These are phyloP conservation scores for Bombycilla garrulus DNA, from an alignment of 2,113 vertebrate species.

Conservation along the genomic window DNA sequence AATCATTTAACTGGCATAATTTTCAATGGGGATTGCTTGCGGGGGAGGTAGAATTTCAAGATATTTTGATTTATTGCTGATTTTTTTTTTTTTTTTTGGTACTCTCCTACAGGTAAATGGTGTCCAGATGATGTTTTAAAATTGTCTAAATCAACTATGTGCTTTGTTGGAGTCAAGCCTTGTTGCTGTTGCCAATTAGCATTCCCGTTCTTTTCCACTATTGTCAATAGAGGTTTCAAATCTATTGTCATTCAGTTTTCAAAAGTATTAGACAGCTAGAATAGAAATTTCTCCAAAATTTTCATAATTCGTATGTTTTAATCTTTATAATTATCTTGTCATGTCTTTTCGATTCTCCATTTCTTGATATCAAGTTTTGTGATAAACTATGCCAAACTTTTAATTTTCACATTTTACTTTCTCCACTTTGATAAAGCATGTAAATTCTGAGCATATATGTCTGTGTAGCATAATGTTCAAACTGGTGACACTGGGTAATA, in stretches of 20 bases:
- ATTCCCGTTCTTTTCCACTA: not conserved
- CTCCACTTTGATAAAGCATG: not conserved
- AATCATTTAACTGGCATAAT: not conserved
- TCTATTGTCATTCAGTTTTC: not conserved
- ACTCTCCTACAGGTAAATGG: not conserved
- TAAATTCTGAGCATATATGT: not conserved
- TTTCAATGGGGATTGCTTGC: not conserved
- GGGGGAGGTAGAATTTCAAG: not conserved
- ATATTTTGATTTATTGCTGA: not conserved
- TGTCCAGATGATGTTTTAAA: not conserved
- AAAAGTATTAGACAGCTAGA: not conserved
- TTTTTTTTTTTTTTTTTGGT: not conserved
- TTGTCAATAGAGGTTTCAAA: not conserved
- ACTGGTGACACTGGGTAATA: not conserved
- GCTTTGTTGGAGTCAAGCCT: not conserved
- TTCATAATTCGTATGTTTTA: not conserved
- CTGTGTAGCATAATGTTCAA: not conserved
- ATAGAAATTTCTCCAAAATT: not conserved
- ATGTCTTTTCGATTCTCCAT: not conserved
- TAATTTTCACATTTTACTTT: not conserved
- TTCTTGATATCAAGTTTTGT: not conserved
- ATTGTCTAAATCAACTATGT: not conserved
- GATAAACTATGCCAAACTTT: not conserved
- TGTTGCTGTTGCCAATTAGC: not conserved
- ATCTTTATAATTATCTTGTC: conserved; percentile 19